phyloP scores from a whole-genome alignment of 2,888 invertebrate species.

The Pyrrhosoma nymphula region DNA sequence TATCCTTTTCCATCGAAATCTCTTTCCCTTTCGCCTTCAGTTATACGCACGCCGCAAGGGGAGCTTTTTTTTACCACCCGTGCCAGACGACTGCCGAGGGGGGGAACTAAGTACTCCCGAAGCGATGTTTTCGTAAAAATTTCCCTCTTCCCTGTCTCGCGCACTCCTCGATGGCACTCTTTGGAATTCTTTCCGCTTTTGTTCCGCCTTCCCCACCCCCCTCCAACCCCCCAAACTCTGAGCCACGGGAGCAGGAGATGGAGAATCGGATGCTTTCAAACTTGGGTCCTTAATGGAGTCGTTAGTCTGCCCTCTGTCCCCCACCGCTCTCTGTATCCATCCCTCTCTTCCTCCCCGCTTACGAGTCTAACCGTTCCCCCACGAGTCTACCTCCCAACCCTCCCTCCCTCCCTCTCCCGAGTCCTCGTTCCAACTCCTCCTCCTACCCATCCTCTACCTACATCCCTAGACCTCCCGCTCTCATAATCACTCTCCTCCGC shows the following conservation, averaged over 20 bases:
- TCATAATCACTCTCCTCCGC: background rate
- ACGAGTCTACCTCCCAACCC: background rate
- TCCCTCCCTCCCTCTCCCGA: background rate
- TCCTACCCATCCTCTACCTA: background rate
- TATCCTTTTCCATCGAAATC: background rate
- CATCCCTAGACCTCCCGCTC: background rate
- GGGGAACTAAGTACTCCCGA: background rate
- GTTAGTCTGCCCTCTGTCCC: constrained; percentile 40
- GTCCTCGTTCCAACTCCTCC: background rate
- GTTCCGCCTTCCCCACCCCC: background rate
- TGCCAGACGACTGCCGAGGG: background rate
- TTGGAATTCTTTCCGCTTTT: background rate
- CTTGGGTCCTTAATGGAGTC: constrained; percentile 36
- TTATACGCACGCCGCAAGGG: background rate
- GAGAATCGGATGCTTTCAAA: constrained; percentile 27
- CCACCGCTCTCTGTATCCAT: background rate
- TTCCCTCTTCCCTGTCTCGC: background rate
- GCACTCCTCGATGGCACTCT: background rate
- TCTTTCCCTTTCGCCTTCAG: background rate
- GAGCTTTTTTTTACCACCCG: background rate
- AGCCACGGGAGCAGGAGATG: background rate
- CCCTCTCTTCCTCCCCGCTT: background rate
- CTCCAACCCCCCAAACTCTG: background rate
- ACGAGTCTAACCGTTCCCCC: background rate
- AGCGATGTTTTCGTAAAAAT: background rate